A percentile compares a stretch with the other conserved stretches of the same genome.
Evolutionary conservation across 2,113 vertebrate species (phyloP).

Genomic region (Cochlearius cochlearius): DNA sequence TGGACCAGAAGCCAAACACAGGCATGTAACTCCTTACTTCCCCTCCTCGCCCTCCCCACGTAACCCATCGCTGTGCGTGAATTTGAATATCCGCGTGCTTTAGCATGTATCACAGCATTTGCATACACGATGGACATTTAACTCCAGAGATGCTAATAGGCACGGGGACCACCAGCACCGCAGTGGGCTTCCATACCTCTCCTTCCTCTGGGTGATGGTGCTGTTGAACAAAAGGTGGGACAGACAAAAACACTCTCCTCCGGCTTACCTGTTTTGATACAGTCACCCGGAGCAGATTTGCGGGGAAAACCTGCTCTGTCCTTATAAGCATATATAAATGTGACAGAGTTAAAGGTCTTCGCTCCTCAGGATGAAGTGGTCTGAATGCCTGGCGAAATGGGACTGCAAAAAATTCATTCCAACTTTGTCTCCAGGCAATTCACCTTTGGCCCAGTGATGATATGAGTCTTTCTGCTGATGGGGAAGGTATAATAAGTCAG

Average conservation of each 20-base stretch:
- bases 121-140: neutral
- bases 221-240: constrained; percentile 14
- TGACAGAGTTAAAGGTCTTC: constrained; percentile 88
- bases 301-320: constrained; percentile 41
- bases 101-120: neutral
- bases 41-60: neutral
- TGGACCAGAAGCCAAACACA: neutral
- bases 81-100: neutral
- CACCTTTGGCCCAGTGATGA: constrained; percentile 93
- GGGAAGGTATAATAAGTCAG: constrained; percentile 81
- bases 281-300: neutral
- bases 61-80: neutral
- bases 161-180: neutral
- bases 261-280: neutral
- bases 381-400: constrained; percentile 90
- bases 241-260: neutral
- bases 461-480: constrained; percentile 89
- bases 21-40: neutral
- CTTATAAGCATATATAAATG: constrained; percentile 89
- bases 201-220: neutral
- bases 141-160: neutral
- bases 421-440: constrained; percentile 91
- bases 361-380: constrained; percentile 88
- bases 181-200: neutral
- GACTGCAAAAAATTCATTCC: constrained; percentile 95